A percentile compares a stretch with the other conserved stretches of the same genome.
These are phyloP conservation scores for Ericerus pela DNA, from an alignment of 1,140 invertebrate genomes.

Conservation along the genomic window DNA sequence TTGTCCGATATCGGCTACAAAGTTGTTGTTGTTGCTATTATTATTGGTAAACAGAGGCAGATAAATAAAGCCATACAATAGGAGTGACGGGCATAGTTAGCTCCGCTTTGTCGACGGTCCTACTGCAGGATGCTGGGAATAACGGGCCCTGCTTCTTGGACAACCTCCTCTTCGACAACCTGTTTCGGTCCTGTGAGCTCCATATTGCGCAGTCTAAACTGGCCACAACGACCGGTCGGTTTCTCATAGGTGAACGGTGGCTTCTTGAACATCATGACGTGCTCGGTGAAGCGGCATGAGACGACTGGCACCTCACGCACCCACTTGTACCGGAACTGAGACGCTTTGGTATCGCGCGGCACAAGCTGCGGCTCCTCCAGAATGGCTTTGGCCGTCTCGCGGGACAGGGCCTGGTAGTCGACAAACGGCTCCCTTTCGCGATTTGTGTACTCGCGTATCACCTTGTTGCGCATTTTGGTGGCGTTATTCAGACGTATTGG, in stretches of 20 bases:
- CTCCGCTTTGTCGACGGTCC: too few relatives aligned
- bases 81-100: too few relatives aligned
- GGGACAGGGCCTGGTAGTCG: background rate
- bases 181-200: too few relatives aligned
- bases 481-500: background rate
- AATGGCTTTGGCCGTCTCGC: background rate
- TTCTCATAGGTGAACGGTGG: background rate
- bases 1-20: too few relatives aligned
- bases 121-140: too few relatives aligned
- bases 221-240: background rate
- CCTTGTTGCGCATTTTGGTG: background rate
- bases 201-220: background rate
- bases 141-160: too few relatives aligned
- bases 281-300: constrained; percentile 3
- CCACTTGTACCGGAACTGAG: background rate
- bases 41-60: too few relatives aligned
- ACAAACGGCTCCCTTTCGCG: background rate
- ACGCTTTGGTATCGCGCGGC: background rate
- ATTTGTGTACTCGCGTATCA: background rate
- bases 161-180: too few relatives aligned
- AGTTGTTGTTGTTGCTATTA: too few relatives aligned
- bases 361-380: background rate
- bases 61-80: too few relatives aligned
- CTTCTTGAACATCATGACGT: constrained; percentile 2
- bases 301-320: background rate